Evolutionary conservation across 2,797 vertebrate species (phyloP).

Genomic region (Crenichthys baileyi): DNA sequence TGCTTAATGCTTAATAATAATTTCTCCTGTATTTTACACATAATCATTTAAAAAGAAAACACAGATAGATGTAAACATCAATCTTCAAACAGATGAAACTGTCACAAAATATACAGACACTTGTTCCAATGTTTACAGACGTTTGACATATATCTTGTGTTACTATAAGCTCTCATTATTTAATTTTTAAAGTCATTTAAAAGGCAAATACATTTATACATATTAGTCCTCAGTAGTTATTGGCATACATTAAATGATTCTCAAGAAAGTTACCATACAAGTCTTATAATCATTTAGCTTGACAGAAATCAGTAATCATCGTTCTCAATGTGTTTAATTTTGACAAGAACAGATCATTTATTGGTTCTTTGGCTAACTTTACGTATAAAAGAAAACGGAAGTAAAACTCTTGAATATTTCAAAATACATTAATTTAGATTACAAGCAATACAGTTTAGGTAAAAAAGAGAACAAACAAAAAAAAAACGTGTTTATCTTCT

Average conservation of each 20-base stretch:
- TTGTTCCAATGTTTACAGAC: neutral
- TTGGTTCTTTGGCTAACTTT: neutral
- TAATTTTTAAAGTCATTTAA: too few species aligned
- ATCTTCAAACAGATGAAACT: too few species aligned
- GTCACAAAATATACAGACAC: too few species aligned
- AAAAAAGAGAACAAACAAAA: neutral
- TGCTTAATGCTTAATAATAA: too few species aligned
- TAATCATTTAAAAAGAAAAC: neutral
- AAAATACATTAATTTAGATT: constrained; percentile 24
- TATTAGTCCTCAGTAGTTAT: too few species aligned
- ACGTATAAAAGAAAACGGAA: too few species aligned
- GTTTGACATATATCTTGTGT: neutral
- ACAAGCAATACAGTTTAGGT: too few species aligned
- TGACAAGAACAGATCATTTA: neutral
- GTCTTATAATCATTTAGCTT: too few species aligned
- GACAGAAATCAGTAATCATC: neutral
- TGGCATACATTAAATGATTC: too few species aligned
- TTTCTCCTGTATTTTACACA: neutral
- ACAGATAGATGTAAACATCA: neutral
- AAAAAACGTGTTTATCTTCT: neutral
- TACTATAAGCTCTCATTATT: too few species aligned
- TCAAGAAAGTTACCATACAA: too few species aligned
- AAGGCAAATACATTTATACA: too few species aligned
- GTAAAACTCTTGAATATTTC: neutral
- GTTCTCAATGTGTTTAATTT: constrained; percentile 1